Evolutionary conservation across 2,888 invertebrate genomes (phyloP), one percentile per base, ranked within the genome.

Genomic region (Scelioninae gen. 1): DNA sequence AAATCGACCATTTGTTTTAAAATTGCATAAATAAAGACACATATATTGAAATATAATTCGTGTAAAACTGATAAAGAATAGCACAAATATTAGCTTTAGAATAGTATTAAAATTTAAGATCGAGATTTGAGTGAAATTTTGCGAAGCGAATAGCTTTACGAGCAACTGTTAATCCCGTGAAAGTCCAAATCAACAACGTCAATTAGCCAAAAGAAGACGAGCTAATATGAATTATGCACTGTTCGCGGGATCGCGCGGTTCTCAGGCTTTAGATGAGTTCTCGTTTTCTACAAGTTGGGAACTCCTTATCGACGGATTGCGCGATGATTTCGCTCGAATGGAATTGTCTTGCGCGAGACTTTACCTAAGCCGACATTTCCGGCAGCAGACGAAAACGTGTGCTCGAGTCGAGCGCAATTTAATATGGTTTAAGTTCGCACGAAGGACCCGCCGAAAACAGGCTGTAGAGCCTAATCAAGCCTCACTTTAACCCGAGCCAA

Each of bases 391-490:
- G 72, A 76, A 77, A 81, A 77, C 89, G 88, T 88, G 88, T 87
- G 88, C 89, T 88, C 88, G 88, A 89, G 89, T 91, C 88, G 88
- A 91, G 89, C 88, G 89, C 91, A 91, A 91, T 92, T 91, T 92
- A 91, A 92, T 92, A 90, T 88, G 90, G 89, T 91, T 89, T 86
- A 91, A 91, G 91, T 90, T 91, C 86, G 84, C 56, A 38, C 69
- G 82, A 79, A 85, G 84, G 74, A 83, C 82, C 84, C 86, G 82
- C 87, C 86, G 88, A 88, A 88, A 88, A 90, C 89, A 88, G 89
- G 89, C 90, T 90, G 87, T 87, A 85, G 86, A 86, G 89, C 90
- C 91, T 90, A 91, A 91, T 90, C 91, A 90, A 91, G 90, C 89
- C 85, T 86, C 89, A 85, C 89, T 91, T 90, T 87, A 90, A 89